These are phyloP conservation scores for Mesaphorura yosii DNA, from an alignment of 1,140 invertebrate genomes.

Conservation along the genomic window DNA sequence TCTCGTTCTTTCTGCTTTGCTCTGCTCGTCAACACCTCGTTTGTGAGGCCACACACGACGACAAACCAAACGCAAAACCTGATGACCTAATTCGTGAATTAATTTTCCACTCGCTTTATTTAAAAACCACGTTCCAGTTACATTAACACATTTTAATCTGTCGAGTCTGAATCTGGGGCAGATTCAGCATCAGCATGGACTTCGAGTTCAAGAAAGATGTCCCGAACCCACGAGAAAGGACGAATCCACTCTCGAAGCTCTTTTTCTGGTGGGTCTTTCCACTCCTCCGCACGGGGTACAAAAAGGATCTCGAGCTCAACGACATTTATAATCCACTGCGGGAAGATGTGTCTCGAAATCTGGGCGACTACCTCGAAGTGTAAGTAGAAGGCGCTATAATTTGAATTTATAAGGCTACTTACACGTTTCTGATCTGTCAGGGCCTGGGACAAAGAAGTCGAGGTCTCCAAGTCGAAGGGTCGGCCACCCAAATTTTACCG, in stretches of 20 bases:
- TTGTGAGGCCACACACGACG: too few relatives aligned
- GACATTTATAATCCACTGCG: slow-evolving; percentile 20
- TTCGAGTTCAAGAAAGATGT: slow-evolving; percentile 14
- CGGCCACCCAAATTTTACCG: slow-evolving; percentile 37
- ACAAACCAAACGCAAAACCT: too few relatives aligned
- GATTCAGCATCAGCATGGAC: too few relatives aligned
- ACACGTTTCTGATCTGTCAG: slow-evolving; percentile 22
- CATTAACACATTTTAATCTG: too few relatives aligned
- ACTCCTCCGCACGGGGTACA: slow-evolving; percentile 17
- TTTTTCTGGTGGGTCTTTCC: slow-evolving; percentile 28
- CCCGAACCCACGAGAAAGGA: slow-evolving; percentile 13
- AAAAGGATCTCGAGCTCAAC: slow-evolving; percentile 11
- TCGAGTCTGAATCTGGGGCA: too few relatives aligned
- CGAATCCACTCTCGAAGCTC: slow-evolving; percentile 21
- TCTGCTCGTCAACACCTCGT: too few relatives aligned
- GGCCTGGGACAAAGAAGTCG: slow-evolving; percentile 40
- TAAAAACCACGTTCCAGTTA: too few relatives aligned
- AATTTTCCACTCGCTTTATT: too few relatives aligned
- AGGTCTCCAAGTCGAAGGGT: slow-evolving; percentile 34
- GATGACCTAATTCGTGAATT: too few relatives aligned
- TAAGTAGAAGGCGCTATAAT: neutral
- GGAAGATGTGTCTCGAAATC: slow-evolving; percentile 14
- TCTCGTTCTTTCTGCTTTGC: too few relatives aligned
- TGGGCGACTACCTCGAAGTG: slow-evolving; percentile 11
- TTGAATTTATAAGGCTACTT: neutral